Base-by-base conservation (phyloP, 2,888 invertebrate genomes). In the Drosophila emarginata region DNA sequence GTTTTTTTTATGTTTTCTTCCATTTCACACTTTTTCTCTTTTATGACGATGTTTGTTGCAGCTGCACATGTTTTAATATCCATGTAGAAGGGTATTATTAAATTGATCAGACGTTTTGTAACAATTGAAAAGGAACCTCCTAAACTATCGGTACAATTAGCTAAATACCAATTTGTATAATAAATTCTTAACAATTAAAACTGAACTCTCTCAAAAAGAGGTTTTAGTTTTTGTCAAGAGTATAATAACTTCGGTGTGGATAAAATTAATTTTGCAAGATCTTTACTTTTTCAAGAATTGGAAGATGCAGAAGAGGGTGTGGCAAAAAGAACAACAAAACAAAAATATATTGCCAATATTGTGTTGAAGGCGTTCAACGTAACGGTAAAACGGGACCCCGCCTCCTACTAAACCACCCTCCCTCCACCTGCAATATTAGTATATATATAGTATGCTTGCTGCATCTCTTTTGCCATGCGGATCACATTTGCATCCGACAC, bases 401-500 rank as follows among this genome's bases (percentile, higher is more conserved):
- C 68, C 77, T 57, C 63, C 68, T 56, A n/a, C n/a, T n/a, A n/a
- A n/a, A 1, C 9, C 15, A n/a, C 59, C 40, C 52, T 53, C 52
- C 36, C 18, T 18, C 52, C 66, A 67, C 57, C 57, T 3, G 28
- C 56, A 21, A 11, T 32, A 32, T 32, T 1, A 9, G 11, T 32
- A 32, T 28, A 28, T 5, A 28, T 28, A 28, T 6, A 28, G 28
- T 28, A 28, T 28, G 28, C 32, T 32, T 0, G 9, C 32, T 32
- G 9, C 9, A 7, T 32, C 32, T 32, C 32, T 32, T 32, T 32
- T 32, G 32, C 32, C 26, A 23, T 23, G 21, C 36, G 70, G 75
- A 70, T 73, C 81, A 76, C 80, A 81, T 87, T 81, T 87, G 88
- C 81, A 81, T 87, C 83, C 80, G 82, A 87, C 79, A 76, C 68